Base-by-base conservation (phyloP, 2,113 vertebrate genomes). In the Platysternon megacephalum region DNA sequence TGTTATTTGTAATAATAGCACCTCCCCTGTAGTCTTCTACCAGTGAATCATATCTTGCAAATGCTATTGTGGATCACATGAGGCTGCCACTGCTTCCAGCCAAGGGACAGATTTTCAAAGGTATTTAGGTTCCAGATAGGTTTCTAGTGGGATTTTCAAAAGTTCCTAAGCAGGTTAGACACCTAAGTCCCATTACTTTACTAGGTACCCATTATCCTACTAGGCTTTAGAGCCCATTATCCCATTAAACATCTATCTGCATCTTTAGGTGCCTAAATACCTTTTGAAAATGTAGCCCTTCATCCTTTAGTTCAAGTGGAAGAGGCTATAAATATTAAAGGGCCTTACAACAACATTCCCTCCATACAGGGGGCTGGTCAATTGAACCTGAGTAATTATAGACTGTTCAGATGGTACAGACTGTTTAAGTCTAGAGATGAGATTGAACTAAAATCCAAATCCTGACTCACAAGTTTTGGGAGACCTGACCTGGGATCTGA, bases 341-440 rank as follows among this genome's bases (percentile, higher is more conserved):
- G 8, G 0, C 4, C 1, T 1, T 3, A 4, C 1, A 39, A 35
- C 35, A 85, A 5, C 11, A 1, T 2, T 3, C 48, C 2, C 79
- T 28, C 61, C 35, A 2, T 17, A 8, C 51, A 68, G 35, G 22
- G 17, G 79, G 11, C 35, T 81, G 35, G 32, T 12, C 35, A 24
- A 11, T 26, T 0, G 7, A 55, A 51, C 13, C 11, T 49, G 11
- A 35, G 39, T n/a, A 68, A 68, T 68, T n/a, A 17, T 4, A 35
- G 35, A 19, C 61, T 68, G 61, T 68, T 8, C 35, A n/a, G 32
- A n/a, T 68, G 35, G 32, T n/a, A 35, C 17, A 68, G 35, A 35
- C 16, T 65, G 58, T 65, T 29, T 58, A 28, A 78, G 2, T 3
- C 28, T 82, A 17, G n/a, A 39, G 79, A 49, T 21, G 6, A 11